phyloP scores from a whole-genome alignment of 2,797 vertebrate genomes.

The Acanthopagrus latus region DNA sequence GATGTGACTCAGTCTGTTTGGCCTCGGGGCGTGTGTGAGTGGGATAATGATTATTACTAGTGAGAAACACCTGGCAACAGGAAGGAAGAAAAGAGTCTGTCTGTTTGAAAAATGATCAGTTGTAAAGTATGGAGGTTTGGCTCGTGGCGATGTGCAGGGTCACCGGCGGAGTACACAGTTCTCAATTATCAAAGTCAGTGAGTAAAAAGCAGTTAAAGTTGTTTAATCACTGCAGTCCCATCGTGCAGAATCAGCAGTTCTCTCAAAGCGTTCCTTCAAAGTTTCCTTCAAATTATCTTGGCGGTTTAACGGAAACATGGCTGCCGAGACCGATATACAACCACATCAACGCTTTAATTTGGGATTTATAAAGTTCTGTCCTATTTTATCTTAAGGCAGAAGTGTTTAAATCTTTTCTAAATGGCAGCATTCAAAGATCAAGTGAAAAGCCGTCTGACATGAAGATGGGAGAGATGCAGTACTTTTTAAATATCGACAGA shows the following conservation, averaged over 20 bases:
- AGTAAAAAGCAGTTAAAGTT: background rate
- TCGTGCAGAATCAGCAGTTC: background rate
- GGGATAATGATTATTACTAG: constrained; percentile 48
- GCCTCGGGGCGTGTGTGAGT: constrained; percentile 37
- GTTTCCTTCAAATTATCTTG: too few relatives aligned
- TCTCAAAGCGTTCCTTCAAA: too few relatives aligned
- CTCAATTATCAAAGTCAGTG: background rate
- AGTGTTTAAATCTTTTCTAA: too few relatives aligned
- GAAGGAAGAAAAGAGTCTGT: constrained; percentile 48
- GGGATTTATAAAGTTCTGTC: too few relatives aligned
- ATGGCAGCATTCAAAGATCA: too few relatives aligned
- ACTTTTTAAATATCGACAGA: too few relatives aligned
- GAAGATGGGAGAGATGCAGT: too few relatives aligned
- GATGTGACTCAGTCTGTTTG: constrained; percentile 19
- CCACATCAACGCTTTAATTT: too few relatives aligned
- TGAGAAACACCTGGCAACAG: constrained; percentile 68
- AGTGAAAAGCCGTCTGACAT: too few relatives aligned
- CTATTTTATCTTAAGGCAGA: too few relatives aligned
- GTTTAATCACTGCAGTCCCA: background rate
- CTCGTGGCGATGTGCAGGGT: constrained; percentile 16
- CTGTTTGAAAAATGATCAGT: constrained; percentile 24
- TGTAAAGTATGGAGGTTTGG: constrained; percentile 33
- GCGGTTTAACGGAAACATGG: too few relatives aligned
- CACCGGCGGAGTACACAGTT: background rate
- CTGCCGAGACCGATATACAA: too few relatives aligned